Percentiles rank a stretch among this genome's conserved stretches.
Conservation (phyloP, 2,797 vertebrate genomes). For the Takifugu rubripes region DNA sequence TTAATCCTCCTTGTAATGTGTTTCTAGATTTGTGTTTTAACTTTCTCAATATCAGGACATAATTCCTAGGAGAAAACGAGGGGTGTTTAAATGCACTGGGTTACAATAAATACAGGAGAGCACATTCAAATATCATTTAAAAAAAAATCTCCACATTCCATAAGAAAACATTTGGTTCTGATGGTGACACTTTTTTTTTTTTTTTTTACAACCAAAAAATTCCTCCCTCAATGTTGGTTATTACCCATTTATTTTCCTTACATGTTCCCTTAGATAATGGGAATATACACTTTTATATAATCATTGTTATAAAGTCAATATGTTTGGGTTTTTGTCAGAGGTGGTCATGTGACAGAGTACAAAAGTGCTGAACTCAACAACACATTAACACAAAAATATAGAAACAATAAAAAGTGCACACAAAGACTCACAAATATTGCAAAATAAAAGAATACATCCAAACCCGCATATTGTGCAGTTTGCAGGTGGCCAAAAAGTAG, state of each 20-base stretch:
- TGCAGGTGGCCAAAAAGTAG: constrained; percentile 37
- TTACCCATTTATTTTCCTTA: constrained; percentile 36
- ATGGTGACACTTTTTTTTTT: constrained; percentile 21
- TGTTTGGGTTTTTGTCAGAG: constrained; percentile 56
- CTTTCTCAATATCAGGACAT: constrained; percentile 20
- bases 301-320: constrained; percentile 29
- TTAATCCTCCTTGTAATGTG: background rate
- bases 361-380: constrained; percentile 28
- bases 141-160: constrained; percentile 13
- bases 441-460: constrained; percentile 54
- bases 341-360: constrained; percentile 51
- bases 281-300: constrained; percentile 31
- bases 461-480: constrained; percentile 62
- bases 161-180: constrained; percentile 26
- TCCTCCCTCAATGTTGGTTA: constrained; percentile 42
- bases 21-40: constrained; percentile 12
- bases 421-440: constrained; percentile 30
- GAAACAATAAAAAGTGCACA: constrained; percentile 29
- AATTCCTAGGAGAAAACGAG: background rate
- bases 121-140: constrained; percentile 22
- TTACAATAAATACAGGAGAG: constrained; percentile 37
- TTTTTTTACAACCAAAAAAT: constrained; percentile 24
- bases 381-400: constrained; percentile 53
- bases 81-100: constrained; percentile 23
- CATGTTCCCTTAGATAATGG: constrained; percentile 44